Base-by-base conservation (phyloP, 1,140 invertebrate genomes). In the Nixonia krombeini region DNA sequence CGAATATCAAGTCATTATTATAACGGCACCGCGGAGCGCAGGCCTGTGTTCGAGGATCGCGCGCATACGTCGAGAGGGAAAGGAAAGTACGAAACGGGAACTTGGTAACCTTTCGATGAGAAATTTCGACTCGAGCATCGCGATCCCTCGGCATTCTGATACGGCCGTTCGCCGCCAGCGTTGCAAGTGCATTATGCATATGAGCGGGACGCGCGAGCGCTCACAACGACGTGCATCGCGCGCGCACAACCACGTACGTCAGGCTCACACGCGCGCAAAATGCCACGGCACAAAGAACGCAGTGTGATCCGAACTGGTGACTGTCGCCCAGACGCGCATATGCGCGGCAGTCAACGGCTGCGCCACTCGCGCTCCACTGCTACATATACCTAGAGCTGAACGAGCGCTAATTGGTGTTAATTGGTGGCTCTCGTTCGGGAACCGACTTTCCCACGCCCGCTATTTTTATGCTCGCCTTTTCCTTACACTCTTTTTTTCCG, bases 351-450 rank as follows among this genome's bases (percentile, higher is more conserved):
- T 49, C 17, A 35, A 18, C 13, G 53, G 56, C 55, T 47, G 55
- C 38, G 33, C 47, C 12, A 15, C 41, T 47, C 40, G 59, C 49
- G 40, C 45, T 57, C 33, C 56, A 66, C 18, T 15, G 28, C 38
- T 26, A 31, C 13, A 41, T 52, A 41, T 58, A 75, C 74, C 74
- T 78, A 74, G 67, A 72, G 65, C n/a, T 74, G 76, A 73, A 79
- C 78, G 76, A 78, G 64, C 72, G 68, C 70, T 81, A 79, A 81
- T 81, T 81, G 79, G 76, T 78, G 79, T 76, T 81, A 81, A 81
- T 79, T 79, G 76, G 67, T 70, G 73, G 58, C 70, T 70, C 70
- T 70, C 66, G 63, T 65, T 74, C 70, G 44, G 49, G 55, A 63
- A 42, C 62, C 71, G 53, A 47, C 74, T 78, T 78, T 78, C 79